Evolutionary conservation across 2,113 vertebrate genomes (phyloP).

Genomic region (Sminthopsis crassicaudata): DNA sequence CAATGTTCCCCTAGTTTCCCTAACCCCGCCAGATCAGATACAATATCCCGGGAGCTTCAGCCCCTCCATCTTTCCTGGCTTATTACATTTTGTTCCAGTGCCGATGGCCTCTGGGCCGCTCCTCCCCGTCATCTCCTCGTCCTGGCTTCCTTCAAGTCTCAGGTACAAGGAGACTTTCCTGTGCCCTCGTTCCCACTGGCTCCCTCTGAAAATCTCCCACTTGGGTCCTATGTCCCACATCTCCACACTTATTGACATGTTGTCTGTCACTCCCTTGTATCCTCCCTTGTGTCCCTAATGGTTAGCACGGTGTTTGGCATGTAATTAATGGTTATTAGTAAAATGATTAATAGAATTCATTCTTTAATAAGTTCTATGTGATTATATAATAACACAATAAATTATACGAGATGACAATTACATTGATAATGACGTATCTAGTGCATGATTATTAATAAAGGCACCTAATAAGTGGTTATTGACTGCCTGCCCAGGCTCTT

Average conservation of each 20-base stretch:
- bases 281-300: not conserved
- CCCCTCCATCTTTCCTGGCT: not conserved
- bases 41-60: not conserved
- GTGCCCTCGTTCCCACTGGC: too few relatives aligned
- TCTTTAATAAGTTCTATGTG: not conserved
- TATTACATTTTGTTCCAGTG: not conserved
- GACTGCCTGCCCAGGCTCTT: too few relatives aligned
- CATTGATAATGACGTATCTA: not conserved
- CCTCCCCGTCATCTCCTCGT: not conserved
- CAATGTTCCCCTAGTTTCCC: too few relatives aligned
- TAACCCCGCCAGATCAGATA: not conserved
- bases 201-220: not conserved
- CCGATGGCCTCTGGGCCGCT: too few relatives aligned
- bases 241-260: not conserved
- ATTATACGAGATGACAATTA: not conserved
- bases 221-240: fast-evolving
- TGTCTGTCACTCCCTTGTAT: not conserved
- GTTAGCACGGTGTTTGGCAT: too few relatives aligned
- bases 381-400: not conserved
- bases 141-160: not conserved
- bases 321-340: not conserved
- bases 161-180: not conserved
- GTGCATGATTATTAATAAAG: not conserved
- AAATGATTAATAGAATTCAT: not conserved
- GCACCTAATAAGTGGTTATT: not conserved